These are phyloP conservation scores for Cranoglanis bouderius DNA, from an alignment of 2,113 vertebrate species.

Conservation along the genomic window DNA sequence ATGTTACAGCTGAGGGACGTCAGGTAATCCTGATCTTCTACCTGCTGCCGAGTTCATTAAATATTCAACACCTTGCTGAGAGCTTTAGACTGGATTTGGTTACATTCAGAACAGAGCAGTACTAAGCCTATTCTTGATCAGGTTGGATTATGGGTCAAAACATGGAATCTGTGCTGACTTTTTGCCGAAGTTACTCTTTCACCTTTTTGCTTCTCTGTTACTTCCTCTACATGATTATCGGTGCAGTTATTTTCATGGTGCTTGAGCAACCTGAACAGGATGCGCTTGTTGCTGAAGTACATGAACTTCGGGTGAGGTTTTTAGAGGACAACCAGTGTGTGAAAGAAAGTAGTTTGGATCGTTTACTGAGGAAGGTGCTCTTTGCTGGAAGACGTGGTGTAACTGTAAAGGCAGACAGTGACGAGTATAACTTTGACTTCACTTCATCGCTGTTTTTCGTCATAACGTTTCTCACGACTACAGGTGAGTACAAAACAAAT, in stretches of 20 bases:
- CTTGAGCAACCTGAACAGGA: conserved; percentile 68
- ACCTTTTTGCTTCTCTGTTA: conserved; percentile 64
- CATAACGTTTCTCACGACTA: conserved; percentile 75
- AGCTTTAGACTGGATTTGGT: conserved; percentile 54
- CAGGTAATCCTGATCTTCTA: conserved; percentile 3
- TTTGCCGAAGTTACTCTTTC: conserved; percentile 52
- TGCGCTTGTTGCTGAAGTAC: conserved; percentile 61
- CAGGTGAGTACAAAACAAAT: conserved; percentile 64
- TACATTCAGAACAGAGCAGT: conserved; percentile 47
- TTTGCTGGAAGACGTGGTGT: conserved; percentile 60
- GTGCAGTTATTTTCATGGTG: conserved; percentile 65
- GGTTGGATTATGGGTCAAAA: conserved; percentile 48
- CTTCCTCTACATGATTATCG: conserved; percentile 66
- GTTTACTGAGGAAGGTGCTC: conserved; percentile 60
- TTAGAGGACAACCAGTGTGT: conserved; percentile 67
- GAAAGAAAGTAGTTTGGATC: conserved; percentile 60
- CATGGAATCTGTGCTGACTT: not conserved
- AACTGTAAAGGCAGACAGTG: conserved; percentile 56
- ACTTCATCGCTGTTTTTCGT: conserved; percentile 78
- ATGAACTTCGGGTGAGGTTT: conserved; percentile 62
- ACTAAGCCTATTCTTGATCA: not conserved
- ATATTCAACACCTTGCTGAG: conserved; percentile 56
- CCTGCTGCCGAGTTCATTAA: conserved; percentile 45
- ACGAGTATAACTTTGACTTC: conserved; percentile 69
- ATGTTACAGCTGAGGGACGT: not conserved